phyloP scores from a whole-genome alignment of 2,113 vertebrate species.

The Grallaria varia region DNA sequence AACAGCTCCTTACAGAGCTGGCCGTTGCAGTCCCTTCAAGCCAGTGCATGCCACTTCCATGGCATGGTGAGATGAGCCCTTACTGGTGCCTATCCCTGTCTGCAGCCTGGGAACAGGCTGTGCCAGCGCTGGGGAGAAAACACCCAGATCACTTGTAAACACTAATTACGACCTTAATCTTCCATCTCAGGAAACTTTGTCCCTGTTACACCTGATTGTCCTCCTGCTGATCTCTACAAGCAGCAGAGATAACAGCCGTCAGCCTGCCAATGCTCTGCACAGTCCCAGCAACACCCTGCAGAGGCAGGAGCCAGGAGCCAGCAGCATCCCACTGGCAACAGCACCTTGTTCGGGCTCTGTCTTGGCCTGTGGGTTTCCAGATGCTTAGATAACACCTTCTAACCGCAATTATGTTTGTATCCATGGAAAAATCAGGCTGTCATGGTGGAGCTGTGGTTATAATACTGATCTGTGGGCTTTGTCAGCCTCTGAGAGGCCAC shows the following conservation, averaged over 20 bases:
- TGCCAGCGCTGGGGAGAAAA: not conserved
- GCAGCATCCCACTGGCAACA: not conserved
- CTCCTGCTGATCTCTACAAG: not conserved
- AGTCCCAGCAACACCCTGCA: not conserved
- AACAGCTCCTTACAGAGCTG: not conserved
- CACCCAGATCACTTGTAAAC: not conserved
- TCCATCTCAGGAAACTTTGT: not conserved
- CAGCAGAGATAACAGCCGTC: not conserved
- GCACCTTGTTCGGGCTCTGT: not conserved
- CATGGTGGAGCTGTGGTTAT: not conserved
- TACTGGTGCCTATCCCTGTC: not conserved
- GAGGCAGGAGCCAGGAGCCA: not conserved
- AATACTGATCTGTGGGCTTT: too few species aligned
- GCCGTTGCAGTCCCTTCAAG: not conserved
- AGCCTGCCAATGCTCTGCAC: not conserved
- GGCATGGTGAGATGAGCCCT: not conserved
- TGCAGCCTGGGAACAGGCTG: not conserved
- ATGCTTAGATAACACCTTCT: not conserved
- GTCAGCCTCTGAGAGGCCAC: not conserved
- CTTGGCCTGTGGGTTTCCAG: not conserved
- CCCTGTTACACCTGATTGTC: not conserved
- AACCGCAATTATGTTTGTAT: not conserved
- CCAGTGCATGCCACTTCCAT: not conserved
- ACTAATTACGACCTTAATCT: not conserved
- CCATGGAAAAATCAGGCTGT: not conserved